Evolutionary conservation across 2,888 invertebrate species (phyloP).

Genomic region (Cryptocephalus primarius): DNA sequence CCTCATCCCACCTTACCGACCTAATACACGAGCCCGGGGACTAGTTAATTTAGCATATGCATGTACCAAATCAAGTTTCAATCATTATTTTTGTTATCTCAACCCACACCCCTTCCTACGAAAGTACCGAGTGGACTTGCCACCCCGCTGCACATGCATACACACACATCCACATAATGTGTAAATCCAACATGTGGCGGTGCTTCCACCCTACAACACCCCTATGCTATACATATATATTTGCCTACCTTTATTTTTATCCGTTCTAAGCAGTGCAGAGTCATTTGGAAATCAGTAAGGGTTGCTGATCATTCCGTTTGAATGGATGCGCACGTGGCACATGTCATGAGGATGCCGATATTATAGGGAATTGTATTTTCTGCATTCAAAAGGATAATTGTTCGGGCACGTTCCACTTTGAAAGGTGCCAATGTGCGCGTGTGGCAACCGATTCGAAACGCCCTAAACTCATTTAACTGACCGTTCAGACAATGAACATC

Average conservation of each 20-base stretch:
- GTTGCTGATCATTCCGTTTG: conserved; percentile 10
- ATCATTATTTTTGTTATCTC: conserved; percentile 20
- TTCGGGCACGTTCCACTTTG: conserved; percentile 1
- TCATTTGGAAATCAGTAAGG: conserved; percentile 13
- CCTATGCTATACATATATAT: conserved; percentile 3
- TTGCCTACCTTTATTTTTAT: conserved; percentile 13
- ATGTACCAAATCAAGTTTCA: conserved; percentile 23
- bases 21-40: conserved; percentile 11
- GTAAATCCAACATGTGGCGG: conserved; percentile 11
- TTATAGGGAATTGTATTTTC: conserved; percentile 1
- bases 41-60: conserved; percentile 19
- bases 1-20: conserved; percentile 13
- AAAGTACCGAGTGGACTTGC: conserved; percentile 10
- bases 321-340: conserved; percentile 18
- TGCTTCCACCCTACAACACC: conserved; percentile 9
- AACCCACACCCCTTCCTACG: conserved; percentile 19
- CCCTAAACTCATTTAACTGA: no score
- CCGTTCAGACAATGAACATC: no score
- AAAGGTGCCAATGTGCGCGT: no score
- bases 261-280: conserved; percentile 14
- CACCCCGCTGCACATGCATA: conserved; percentile 20
- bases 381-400: conserved; percentile 6
- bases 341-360: conserved; percentile 18
- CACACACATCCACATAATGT: conserved; percentile 9
- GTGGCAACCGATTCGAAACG: no score